Evolutionary conservation across 2,888 invertebrate species (phyloP).

Genomic region (Digitonthophagus gazella): DNA sequence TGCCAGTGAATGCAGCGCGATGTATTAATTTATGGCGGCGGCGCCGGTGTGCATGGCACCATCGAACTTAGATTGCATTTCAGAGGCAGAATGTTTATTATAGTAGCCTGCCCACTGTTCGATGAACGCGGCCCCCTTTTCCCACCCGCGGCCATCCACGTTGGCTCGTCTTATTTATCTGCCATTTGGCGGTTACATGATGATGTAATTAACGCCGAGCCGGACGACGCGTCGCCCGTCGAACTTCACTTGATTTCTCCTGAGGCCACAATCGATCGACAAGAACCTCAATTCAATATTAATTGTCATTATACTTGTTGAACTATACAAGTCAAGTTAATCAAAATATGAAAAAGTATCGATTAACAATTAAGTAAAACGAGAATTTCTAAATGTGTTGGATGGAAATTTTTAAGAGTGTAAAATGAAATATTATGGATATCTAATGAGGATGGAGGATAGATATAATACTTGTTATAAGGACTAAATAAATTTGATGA

Average conservation of each 20-base stretch:
- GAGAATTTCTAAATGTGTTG: too few species aligned
- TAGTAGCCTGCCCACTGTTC: constrained; percentile 25
- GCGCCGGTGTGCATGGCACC: constrained; percentile 26
- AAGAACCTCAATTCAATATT: neutral
- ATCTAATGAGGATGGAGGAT: constrained; percentile 1
- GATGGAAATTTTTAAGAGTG: constrained; percentile 3
- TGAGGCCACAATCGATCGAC: constrained; percentile 42
- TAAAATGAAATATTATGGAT: neutral
- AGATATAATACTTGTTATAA: too few species aligned
- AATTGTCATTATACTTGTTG: neutral
- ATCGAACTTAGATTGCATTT: constrained; percentile 28
- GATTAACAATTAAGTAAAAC: too few species aligned
- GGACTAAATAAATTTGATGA: too few species aligned
- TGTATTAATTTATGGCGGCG: constrained; percentile 20
- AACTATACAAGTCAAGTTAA: too few species aligned
- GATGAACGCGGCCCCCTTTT: constrained; percentile 31
- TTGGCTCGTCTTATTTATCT: constrained; percentile 34
- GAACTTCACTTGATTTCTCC: constrained; percentile 45
- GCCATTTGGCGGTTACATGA: constrained; percentile 37
- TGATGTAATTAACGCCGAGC: constrained; percentile 42
- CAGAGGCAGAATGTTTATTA: constrained; percentile 29
- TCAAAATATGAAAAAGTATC: too few species aligned
- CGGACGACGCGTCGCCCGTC: constrained; percentile 39
- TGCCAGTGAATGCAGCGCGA: constrained; percentile 12
- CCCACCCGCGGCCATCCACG: constrained; percentile 26